Evolutionary conservation across 1,140 invertebrate genomes (phyloP).

Genomic region (Manduca sexta): DNA sequence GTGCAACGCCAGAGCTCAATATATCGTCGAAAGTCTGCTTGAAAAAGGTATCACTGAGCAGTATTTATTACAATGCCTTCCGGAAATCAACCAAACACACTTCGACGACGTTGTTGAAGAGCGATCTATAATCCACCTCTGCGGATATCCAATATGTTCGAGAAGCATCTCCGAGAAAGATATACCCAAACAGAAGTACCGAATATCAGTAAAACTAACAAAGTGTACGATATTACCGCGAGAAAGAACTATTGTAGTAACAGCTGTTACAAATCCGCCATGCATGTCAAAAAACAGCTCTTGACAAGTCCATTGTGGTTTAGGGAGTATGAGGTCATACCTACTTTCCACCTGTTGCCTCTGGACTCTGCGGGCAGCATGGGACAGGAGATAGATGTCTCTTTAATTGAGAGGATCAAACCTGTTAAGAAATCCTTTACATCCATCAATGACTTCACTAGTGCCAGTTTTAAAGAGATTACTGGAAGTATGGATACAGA

Average conservation of each 20-base stretch:
- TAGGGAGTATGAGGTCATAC: constrained; percentile 79
- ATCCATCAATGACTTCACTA: constrained; percentile 54
- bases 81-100: constrained; percentile 81
- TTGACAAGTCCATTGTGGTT: constrained; percentile 88
- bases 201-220: constrained; percentile 85
- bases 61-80: constrained; percentile 69
- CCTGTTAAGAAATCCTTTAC: constrained; percentile 32
- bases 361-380: constrained; percentile 38
- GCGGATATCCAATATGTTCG: constrained; percentile 89
- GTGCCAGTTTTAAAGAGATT: constrained; percentile 43
- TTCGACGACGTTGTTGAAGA: constrained; percentile 90
- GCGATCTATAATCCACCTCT: constrained; percentile 82
- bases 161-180: constrained; percentile 66
- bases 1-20: constrained; percentile 78
- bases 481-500: constrained; percentile 1
- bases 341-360: constrained; percentile 75
- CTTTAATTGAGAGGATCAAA: constrained; percentile 40
- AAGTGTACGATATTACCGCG: constrained; percentile 89
- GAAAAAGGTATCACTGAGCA: constrained; percentile 65
- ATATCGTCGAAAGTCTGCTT: constrained; percentile 77
- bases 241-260: constrained; percentile 91
- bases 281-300: constrained; percentile 86
- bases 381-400: constrained; percentile 64
- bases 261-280: constrained; percentile 85
- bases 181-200: constrained; percentile 83